phyloP scores from a whole-genome alignment of 2,113 vertebrate genomes.

The Albula glossodonta region DNA sequence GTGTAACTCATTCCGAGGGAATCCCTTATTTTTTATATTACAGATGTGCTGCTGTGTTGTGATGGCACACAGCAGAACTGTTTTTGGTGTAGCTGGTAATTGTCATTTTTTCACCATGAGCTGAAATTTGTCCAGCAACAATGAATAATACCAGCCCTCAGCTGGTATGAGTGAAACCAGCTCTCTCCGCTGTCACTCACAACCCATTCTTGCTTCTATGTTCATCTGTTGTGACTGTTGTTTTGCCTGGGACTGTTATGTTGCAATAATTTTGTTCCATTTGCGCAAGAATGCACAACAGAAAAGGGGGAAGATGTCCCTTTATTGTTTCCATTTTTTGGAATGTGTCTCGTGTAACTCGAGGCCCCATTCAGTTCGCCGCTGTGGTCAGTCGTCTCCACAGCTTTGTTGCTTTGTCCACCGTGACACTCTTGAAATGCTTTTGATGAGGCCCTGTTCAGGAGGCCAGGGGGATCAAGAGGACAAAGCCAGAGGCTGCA shows the following conservation, averaged over 20 bases:
- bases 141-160: not conserved
- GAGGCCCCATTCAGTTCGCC: not conserved
- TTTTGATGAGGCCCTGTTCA: conserved; percentile 23
- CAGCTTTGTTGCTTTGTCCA: conserved; percentile 15
- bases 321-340: not conserved
- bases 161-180: not conserved
- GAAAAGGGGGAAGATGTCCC: not conserved
- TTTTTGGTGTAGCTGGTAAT: not conserved
- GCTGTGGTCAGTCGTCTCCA: not conserved
- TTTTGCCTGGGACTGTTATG: not conserved
- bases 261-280: not conserved
- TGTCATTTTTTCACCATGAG: not conserved
- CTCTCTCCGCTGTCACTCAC: not conserved
- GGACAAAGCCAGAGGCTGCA: conserved; percentile 22
- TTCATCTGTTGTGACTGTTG: not conserved
- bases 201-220: not conserved
- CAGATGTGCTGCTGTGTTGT: no score
- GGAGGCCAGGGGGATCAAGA: not conserved
- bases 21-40: no score
- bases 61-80: no score
- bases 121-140: not conserved
- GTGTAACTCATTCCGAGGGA: no score
- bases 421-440: not conserved
- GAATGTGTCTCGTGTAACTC: not conserved
- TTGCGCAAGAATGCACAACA: not conserved